phyloP scores from a whole-genome alignment of 2,113 vertebrate genomes.

The Sceloporus undulatus region DNA sequence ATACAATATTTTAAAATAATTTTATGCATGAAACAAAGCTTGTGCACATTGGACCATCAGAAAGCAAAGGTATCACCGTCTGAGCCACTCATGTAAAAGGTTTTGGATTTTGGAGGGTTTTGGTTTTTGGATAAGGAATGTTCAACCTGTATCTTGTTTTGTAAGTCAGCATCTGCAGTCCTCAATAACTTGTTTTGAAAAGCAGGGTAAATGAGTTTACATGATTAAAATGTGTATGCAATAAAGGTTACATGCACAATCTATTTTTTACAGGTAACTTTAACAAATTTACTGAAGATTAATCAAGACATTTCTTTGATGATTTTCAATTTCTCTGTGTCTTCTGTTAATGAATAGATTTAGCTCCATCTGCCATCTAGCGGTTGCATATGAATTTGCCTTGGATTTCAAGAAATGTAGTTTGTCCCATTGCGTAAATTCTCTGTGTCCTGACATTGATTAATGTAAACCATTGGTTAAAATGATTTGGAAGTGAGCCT shows the following conservation, averaged over 20 bases:
- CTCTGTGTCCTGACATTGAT: not conserved
- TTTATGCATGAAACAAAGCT: no score
- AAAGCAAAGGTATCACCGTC: no score
- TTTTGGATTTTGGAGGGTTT: not conserved
- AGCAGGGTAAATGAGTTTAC: not conserved
- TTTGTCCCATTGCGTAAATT: not conserved
- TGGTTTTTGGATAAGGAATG: no score
- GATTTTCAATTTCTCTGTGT: not conserved
- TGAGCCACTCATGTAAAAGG: no score
- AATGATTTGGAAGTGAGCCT: not conserved
- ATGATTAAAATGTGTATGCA: not conserved
- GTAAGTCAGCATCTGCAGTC: not conserved
- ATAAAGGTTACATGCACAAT: not conserved
- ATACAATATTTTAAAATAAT: no score
- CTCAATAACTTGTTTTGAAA: not conserved
- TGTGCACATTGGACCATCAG: no score
- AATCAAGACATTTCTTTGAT: not conserved
- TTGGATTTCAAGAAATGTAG: not conserved
- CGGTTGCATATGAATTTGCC: not conserved
- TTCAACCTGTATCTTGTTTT: not conserved
- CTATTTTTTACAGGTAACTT: not conserved
- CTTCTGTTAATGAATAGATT: not conserved
- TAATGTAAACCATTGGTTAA: no score
- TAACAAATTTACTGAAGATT: not conserved
- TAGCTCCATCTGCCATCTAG: slow-evolving; percentile 25